Conservation (phyloP, 2,888 invertebrate genomes). For the Leptinotarsa haldemani region DNA sequence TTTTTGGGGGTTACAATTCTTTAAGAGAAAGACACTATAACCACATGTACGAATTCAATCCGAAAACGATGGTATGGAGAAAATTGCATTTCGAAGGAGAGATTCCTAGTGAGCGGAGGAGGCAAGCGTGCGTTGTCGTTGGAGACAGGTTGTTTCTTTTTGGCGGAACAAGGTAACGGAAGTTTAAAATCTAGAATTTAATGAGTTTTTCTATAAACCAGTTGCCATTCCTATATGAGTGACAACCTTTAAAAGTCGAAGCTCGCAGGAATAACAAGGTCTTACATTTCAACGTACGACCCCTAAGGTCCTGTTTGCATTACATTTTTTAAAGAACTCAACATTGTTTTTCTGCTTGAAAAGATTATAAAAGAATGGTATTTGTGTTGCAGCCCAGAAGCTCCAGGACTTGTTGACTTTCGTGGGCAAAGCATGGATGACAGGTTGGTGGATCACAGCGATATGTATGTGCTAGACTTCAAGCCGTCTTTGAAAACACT, state of each 20-base stretch:
- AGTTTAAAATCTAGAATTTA: too few relatives aligned
- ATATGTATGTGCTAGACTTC: conserved; percentile 85
- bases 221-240: too few relatives aligned
- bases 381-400: conserved; percentile 44
- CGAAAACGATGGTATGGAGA: conserved; percentile 73
- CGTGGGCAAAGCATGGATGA: conserved; percentile 60
- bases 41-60: conserved; percentile 82
- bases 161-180: conserved; percentile 85
- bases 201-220: too few relatives aligned
- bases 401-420: conserved; percentile 1
- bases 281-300: too few relatives aligned
- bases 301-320: too few relatives aligned
- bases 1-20: conserved; percentile 93
- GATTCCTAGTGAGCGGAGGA: conserved; percentile 74
- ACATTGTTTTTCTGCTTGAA: not conserved
- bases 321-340: too few relatives aligned
- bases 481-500: conserved; percentile 80
- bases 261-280: too few relatives aligned
- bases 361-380: not conserved
- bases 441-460: conserved; percentile 82
- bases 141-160: conserved; percentile 83
- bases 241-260: too few relatives aligned
- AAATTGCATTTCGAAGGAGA: conserved; percentile 71
- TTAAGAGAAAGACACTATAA: conserved; percentile 81
- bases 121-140: conserved; percentile 85